phyloP scores from a whole-genome alignment of 2,797 vertebrate genomes.

The Phyllotis vaccarum region DNA sequence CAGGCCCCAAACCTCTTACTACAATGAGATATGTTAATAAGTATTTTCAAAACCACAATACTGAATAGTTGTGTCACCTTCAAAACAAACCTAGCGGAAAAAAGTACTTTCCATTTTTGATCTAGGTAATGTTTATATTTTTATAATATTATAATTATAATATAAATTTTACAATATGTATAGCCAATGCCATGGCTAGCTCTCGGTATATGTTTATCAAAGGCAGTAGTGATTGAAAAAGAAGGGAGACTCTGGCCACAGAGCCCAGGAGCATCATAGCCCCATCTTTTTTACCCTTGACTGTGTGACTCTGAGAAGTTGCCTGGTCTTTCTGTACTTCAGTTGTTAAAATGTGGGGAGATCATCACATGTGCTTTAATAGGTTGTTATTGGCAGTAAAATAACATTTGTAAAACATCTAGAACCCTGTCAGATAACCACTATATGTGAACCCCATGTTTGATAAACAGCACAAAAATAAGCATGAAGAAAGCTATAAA shows the following conservation, averaged over 20 bases:
- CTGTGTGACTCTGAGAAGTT: neutral
- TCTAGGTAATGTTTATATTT: neutral
- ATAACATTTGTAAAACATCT: neutral
- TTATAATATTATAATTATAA: neutral
- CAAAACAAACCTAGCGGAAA: slow-evolving; percentile 21
- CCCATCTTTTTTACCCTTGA: neutral
- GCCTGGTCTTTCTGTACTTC: neutral
- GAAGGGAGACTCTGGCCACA: neutral
- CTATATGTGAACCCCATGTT: neutral
- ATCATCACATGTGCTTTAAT: neutral
- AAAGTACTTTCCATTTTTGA: neutral
- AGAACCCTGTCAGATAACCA: neutral
- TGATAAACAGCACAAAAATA: slow-evolving; percentile 16
- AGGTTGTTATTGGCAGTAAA: neutral
- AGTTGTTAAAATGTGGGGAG: neutral
- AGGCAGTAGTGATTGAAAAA: neutral
- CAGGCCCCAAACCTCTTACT: too few relatives aligned
- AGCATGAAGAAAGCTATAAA: neutral
- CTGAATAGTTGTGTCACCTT: neutral
- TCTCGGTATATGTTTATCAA: neutral
- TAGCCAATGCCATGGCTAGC: neutral
- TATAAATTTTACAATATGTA: neutral
- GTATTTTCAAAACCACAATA: neutral
- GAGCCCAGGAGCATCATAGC: neutral
- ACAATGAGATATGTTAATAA: neutral